Base-by-base conservation (phyloP, 2,113 vertebrate species). In the Mus spicilegus region DNA sequence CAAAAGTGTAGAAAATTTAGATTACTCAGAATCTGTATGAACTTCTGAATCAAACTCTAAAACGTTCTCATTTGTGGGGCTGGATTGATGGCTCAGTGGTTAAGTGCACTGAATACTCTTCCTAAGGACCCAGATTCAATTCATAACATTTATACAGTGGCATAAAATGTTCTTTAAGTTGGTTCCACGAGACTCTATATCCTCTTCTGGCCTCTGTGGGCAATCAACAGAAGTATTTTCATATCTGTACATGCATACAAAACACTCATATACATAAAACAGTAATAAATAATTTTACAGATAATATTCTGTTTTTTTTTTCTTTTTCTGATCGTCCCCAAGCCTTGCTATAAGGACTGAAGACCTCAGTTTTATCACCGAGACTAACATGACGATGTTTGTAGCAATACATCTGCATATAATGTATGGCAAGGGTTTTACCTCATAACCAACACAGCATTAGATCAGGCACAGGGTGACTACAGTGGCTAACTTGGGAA, bases 141-240 rank as follows among this genome's bases (percentile, higher is more conserved):
- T 75, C 4, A 4, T 42, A 26, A 11, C 9, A 46, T 75, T 22
- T 4, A 46, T 42, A 26, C 5, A 10, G 10, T 75, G 73, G 22
- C 39, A 26, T 75, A 75, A 13, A 46, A 24, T 24, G 9, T 46
- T 75, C 39, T 12, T 98, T 98, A 49, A 49, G 49, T 49, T 49
- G 49, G 49, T 49, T 49, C 4, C 49, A 49, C 7, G 49, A 49
- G 49, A 49, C 49, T 49, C 49, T 49, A 49, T 7, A 49, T 49
- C 4, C 49, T 49, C 49, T 49, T 49, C 7, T 49, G 49, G 49
- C 49, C 49, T 49, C 49, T 49, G 7, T 49, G 49, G 49, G 7
- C 49, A 49, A 49, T 49, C 49, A 49, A 49, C 49, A 49, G 49
- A 49, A 49, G 49, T 49, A 49, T 49, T 49, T 49, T 49, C 49